A percentile compares a stretch with the other conserved stretches of the same genome.
phyloP scores from a whole-genome alignment of 2,888 invertebrate genomes.

The Xestia ashworthii region DNA sequence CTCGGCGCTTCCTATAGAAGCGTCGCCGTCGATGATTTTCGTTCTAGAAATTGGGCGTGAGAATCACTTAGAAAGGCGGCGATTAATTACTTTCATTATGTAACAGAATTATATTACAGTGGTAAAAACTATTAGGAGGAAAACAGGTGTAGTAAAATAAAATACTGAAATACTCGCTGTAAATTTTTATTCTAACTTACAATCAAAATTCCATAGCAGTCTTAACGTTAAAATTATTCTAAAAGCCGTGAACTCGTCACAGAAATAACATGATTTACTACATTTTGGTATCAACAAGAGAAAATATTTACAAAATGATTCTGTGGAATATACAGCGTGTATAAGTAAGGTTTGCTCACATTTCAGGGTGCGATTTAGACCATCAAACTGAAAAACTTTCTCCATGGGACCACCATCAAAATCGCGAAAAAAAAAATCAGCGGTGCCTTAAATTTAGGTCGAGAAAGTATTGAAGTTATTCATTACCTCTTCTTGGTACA shows the following conservation, averaged over 20 bases:
- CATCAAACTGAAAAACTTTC: not conserved
- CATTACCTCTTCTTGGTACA: not conserved
- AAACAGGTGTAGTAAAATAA: constrained; percentile 26
- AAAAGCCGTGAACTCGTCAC: constrained; percentile 67
- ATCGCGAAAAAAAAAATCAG: not conserved
- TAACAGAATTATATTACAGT: not conserved
- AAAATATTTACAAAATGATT: constrained; percentile 60
- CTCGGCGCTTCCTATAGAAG: no score
- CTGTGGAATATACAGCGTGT: not conserved
- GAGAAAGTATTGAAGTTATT: not conserved
- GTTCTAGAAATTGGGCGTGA: no score
- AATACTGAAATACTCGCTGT: constrained; percentile 57
- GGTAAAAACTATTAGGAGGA: not conserved
- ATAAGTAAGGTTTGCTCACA: not conserved
- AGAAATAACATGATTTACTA: constrained; percentile 60
- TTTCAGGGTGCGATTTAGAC: not conserved
- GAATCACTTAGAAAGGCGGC: no score
- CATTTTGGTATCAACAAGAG: constrained; percentile 59
- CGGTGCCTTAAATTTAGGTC: not conserved
- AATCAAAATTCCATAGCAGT: constrained; percentile 77
- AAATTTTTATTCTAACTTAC: constrained; percentile 71
- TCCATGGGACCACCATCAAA: not conserved
- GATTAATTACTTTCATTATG: no score
- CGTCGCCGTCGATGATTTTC: no score
- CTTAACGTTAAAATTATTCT: constrained; percentile 77